Evolutionary conservation across 2,113 vertebrate genomes (phyloP).

Genomic region (Cygnus buccinator): DNA sequence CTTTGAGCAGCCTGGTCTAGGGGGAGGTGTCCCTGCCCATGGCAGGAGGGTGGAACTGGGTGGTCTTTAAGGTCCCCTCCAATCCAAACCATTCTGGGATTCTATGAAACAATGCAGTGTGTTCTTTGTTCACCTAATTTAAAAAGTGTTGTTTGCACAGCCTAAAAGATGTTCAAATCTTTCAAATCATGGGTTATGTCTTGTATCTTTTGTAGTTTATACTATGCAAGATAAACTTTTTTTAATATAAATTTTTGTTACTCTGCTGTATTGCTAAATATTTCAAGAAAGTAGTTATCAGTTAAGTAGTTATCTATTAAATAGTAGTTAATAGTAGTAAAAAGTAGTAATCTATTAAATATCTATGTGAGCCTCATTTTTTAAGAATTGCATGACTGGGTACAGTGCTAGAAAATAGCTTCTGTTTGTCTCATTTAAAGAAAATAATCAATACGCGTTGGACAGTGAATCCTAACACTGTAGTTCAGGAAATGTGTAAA

Average conservation of each 20-base stretch:
- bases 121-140: background rate
- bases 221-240: background rate
- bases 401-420: background rate
- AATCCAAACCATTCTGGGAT: no score
- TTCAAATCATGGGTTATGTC: background rate
- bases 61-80: no score
- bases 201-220: background rate
- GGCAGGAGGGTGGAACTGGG: no score
- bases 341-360: background rate
- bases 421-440: background rate
- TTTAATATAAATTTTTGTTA: background rate
- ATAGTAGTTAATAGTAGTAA: no score
- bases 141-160: background rate
- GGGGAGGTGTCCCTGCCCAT: no score
- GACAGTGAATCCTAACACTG: background rate
- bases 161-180: background rate
- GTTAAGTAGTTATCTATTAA: no score
- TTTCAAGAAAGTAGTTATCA: background rate
- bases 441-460: background rate
- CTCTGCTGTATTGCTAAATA: background rate
- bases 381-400: background rate
- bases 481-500: background rate
- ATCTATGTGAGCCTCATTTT: background rate
- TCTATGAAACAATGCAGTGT: background rate
- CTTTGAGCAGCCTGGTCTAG: no score